Conservation (phyloP, 2,888 invertebrate genomes). For the Macaria notata region DNA sequence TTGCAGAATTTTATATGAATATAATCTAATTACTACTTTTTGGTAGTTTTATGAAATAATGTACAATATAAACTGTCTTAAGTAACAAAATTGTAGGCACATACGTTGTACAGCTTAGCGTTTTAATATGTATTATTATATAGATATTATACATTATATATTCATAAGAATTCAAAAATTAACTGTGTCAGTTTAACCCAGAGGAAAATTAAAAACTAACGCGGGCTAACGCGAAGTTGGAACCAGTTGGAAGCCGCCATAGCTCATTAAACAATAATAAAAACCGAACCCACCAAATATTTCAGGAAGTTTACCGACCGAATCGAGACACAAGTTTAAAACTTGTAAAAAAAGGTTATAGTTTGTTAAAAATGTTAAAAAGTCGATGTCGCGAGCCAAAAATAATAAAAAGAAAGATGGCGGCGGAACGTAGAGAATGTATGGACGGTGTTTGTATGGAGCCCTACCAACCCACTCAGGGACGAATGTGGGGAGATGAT, state of each 20-base stretch:
- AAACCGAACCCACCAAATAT: constrained; percentile 19
- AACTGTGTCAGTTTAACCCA: too few species aligned
- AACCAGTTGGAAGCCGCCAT: constrained; percentile 11
- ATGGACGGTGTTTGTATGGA: constrained; percentile 54
- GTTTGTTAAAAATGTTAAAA: constrained; percentile 29
- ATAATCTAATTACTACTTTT: too few species aligned
- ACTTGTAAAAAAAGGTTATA: constrained; percentile 30
- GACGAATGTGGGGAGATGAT: constrained; percentile 55
- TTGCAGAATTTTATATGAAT: too few species aligned
- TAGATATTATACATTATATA: too few species aligned
- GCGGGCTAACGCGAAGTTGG: background rate
- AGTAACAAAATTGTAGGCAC: too few species aligned
- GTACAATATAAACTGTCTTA: too few species aligned
- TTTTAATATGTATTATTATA: too few species aligned
- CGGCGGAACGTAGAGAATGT: constrained; percentile 70
- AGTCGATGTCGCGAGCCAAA: constrained; percentile 58
- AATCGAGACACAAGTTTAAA: constrained; percentile 22
- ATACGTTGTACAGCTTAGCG: too few species aligned
- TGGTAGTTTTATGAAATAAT: too few species aligned
- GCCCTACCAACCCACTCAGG: constrained; percentile 58
- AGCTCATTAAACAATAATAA: constrained; percentile 21
- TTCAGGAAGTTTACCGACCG: constrained; percentile 25
- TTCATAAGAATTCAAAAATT: too few species aligned
- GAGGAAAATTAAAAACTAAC: too few species aligned
- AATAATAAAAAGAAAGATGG: constrained; percentile 58